phyloP scores from a whole-genome alignment of 2,113 vertebrate genomes.

The Gymnorhina tibicen region DNA sequence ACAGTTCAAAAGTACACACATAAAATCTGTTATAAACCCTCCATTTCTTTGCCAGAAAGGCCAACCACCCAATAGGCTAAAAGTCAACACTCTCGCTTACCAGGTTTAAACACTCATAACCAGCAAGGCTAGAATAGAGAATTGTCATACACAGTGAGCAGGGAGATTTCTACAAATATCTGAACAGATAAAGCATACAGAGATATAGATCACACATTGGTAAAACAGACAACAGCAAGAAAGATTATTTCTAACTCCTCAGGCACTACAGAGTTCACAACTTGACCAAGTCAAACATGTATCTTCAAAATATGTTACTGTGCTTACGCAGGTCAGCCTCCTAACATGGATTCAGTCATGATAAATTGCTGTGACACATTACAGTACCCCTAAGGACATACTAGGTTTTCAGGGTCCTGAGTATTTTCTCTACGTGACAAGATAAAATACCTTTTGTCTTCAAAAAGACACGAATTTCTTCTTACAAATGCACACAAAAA shows the following conservation, averaged over 20 bases:
- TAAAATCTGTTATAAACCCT: constrained; percentile 5
- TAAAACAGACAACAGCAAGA: neutral
- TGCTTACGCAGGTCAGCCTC: neutral
- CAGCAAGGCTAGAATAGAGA: neutral
- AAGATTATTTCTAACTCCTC: neutral
- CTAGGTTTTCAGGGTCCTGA: neutral
- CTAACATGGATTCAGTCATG: neutral
- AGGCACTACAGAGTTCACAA: neutral
- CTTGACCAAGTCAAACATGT: neutral
- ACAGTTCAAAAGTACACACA: neutral
- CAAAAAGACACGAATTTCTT: neutral
- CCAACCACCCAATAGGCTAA: neutral
- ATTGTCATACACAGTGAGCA: neutral
- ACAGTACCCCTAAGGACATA: neutral
- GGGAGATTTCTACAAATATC: neutral
- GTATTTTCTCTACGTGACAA: neutral
- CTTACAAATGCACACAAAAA: neutral
- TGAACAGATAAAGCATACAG: neutral
- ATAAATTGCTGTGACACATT: neutral
- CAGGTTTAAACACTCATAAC: neutral
- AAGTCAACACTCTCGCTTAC: neutral
- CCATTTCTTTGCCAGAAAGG: constrained; percentile 17
- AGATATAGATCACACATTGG: neutral
- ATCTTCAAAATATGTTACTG: neutral
- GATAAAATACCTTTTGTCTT: neutral